Percentiles rank a stretch among this genome's conserved stretches.
Evolutionary conservation across 2,888 invertebrate genomes (phyloP).

Genomic region (Nesidiocoris tenuis): DNA sequence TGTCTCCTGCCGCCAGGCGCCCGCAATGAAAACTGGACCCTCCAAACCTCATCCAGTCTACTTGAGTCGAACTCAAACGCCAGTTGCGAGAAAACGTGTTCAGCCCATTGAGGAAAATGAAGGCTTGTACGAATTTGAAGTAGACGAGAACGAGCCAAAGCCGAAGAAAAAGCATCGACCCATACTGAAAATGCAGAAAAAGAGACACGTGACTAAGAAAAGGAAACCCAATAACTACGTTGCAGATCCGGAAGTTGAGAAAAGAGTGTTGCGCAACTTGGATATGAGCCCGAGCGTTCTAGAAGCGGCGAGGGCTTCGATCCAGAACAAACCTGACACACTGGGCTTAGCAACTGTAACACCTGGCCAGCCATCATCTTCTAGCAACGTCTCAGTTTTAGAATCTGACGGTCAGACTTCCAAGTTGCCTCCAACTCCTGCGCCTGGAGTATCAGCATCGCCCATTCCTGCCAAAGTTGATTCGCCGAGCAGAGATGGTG

Average conservation of each 20-base stretch:
- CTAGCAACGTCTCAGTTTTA: neutral
- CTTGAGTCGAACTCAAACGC: constrained; percentile 1
- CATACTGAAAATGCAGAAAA: constrained; percentile 39
- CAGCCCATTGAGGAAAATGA: constrained; percentile 26
- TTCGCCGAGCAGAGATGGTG: neutral
- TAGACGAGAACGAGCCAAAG: constrained; percentile 47
- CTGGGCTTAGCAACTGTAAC: neutral
- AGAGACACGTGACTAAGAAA: constrained; percentile 30
- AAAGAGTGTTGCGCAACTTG: constrained; percentile 8
- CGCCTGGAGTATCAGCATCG: neutral
- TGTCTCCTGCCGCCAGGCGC: constrained; percentile 8
- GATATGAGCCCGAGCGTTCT: constrained; percentile 26
- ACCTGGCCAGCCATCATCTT: neutral
- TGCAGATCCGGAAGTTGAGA: constrained; percentile 24
- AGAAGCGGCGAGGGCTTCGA: neutral
- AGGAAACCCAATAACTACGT: constrained; percentile 24
- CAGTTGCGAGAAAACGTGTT: neutral
- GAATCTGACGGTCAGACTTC: neutral
- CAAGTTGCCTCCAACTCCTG: neutral
- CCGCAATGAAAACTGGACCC: neutral
- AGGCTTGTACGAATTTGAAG: constrained; percentile 48
- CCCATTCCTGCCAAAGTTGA: too few relatives aligned
- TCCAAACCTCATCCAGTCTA: constrained; percentile 1
- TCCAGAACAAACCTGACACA: neutral
- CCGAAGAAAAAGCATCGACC: constrained; percentile 46